Evolutionary conservation across 1,140 invertebrate genomes (phyloP), one percentile per base, ranked within the genome.

Genomic region (Drosophila ohnishii): DNA sequence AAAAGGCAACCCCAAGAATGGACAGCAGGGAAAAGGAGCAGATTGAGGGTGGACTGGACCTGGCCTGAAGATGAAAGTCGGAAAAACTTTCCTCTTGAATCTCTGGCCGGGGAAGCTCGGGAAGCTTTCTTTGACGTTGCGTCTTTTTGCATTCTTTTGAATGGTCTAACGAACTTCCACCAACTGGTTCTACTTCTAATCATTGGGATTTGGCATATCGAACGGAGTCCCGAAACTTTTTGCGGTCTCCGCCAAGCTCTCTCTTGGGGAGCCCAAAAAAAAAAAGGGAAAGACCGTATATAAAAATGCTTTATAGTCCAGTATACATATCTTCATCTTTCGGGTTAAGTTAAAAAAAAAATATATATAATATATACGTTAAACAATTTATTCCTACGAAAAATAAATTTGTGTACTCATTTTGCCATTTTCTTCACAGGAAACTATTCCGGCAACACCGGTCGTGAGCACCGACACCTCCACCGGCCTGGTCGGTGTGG

Each of bases 391-490:
- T 47, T 25, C 0, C 22, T 3, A 47, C 5, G 22, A 14, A 7
- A 32, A 25, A 25, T 32, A n/a, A 1, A 19, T 11, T 8, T 0
- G 1, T n/a, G 0, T 22, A 2, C 30, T 60, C 9, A 34, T 48
- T 0, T 14, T 2, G 2, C 14, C 22, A 19, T 47, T 47, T 22
- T 16, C 13, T 51, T 53, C 19, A 9, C 45, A 87, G 83, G 83
- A 87, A 87, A 87, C 83, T 69, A 87, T 87, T 61, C 83, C 83
- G 86, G 83, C 83, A 87, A 80, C 83, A 87, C 83, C 83, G 84
- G 83, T 77, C 60, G 82, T 81, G 47, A 88, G 59, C 84, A 84
- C 84, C 76, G 84, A 87, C 65, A 55, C 69, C 50, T 78, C 80
- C 72, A 75, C 80, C 84, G 78, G 78, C 55, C 65, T 87, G 39